These are phyloP conservation scores for Platycercus adscitus DNA, from an alignment of 2,113 vertebrate species.

Conservation along the genomic window DNA sequence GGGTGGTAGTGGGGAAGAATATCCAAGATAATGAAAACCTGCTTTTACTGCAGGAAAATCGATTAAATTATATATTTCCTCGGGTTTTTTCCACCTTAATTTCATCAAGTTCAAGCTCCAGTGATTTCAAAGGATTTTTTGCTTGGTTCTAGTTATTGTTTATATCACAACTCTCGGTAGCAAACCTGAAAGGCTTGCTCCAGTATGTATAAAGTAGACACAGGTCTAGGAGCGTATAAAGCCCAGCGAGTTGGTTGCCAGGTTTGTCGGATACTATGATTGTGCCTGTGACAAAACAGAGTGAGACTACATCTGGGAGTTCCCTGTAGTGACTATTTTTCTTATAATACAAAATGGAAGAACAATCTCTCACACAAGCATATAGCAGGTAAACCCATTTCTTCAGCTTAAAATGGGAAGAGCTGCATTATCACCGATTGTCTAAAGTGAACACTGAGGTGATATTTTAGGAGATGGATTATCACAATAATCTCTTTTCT, in stretches of 20 bases:
- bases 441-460: background rate
- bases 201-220: background rate
- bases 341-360: background rate
- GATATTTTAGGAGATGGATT: conserved; percentile 39
- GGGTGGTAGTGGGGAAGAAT: background rate
- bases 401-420: background rate
- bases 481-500: conserved; percentile 3
- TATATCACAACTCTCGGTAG: background rate
- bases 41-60: conserved; percentile 8
- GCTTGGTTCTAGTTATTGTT: background rate
- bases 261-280: background rate
- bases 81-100: background rate
- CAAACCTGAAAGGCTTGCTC: background rate
- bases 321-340: background rate
- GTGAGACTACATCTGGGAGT: background rate
- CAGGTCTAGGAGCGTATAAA: background rate
- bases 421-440: background rate
- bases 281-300: background rate
- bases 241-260: background rate
- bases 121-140: conserved; percentile 7
- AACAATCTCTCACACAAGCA: background rate
- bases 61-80: conserved; percentile 33
- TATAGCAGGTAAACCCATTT: background rate
- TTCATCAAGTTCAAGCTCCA: background rate
- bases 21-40: background rate